These are phyloP conservation scores for Meiosimyza decipiens DNA, from an alignment of 2,888 invertebrate species.

Conservation along the genomic window DNA sequence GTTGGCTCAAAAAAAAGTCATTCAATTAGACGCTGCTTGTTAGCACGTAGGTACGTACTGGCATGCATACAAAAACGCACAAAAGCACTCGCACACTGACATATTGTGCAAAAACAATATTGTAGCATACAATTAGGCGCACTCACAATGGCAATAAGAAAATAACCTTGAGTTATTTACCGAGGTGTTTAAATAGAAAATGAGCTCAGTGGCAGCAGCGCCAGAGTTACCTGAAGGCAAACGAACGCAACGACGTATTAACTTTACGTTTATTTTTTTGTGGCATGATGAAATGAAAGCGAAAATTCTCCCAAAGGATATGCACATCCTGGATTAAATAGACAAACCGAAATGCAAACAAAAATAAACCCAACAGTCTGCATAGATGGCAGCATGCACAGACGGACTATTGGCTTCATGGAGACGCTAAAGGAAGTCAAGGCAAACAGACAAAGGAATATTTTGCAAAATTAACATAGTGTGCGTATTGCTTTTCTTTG, in stretches of 20 bases:
- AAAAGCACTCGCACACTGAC: neutral
- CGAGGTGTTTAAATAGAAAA: slow-evolving; percentile 24
- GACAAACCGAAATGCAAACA: slow-evolving; percentile 19
- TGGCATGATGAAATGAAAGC: neutral
- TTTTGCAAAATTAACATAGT: slow-evolving; percentile 22
- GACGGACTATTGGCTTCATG: neutral
- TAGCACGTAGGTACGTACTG: slow-evolving; percentile 10
- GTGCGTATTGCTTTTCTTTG: neutral
- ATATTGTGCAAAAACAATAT: neutral
- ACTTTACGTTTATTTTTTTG: neutral
- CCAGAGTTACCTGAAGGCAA: slow-evolving; percentile 20
- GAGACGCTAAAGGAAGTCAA: neutral
- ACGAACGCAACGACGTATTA: slow-evolving; percentile 10
- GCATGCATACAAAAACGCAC: neutral
- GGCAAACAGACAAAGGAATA: slow-evolving; percentile 2
- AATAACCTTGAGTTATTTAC: slow-evolving; percentile 34
- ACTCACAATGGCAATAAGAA: slow-evolving; percentile 6
- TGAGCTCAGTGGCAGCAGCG: slow-evolving; percentile 19
- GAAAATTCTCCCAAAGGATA: slow-evolving; percentile 25
- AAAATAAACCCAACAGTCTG: neutral
- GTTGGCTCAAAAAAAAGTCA: neutral
- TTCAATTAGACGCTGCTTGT: slow-evolving; percentile 32
- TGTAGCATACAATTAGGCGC: slow-evolving; percentile 28
- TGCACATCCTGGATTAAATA: slow-evolving; percentile 14
- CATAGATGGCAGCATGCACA: neutral